Base-by-base conservation (phyloP, 2,113 vertebrate genomes). In the Alligator mississippiensis region DNA sequence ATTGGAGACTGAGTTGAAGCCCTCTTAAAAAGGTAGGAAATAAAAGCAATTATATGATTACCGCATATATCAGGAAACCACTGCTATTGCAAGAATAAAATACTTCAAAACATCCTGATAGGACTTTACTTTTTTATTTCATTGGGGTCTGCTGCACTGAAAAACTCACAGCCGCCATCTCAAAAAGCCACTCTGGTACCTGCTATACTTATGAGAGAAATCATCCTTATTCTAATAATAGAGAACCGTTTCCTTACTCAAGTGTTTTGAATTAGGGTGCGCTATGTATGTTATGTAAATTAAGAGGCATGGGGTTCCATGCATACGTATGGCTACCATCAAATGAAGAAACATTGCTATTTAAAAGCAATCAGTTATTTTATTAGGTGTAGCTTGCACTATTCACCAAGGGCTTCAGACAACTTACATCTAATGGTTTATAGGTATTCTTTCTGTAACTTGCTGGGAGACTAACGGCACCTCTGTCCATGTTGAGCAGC, bases 191-290 rank as follows among this genome's bases (percentile, higher is more conserved):
- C 14, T 24, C 60, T 82, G 91, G 76, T 93, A 88, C 87, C 77
- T 92, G 75, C 47, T 55, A 84, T 55, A 24, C 59, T 30, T 62
- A 89, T 89, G 80, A 90, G 88, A 89, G 91, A 95, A 85, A 93
- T 93, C 64, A 84, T 88, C 75, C 34, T 93, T 89, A 85, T 84
- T 85, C 82, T 57, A 70, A 47, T 57, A 89, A 84, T 79, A 84
- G 91, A 96, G 47, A 94, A 77, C 61, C 90, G 5, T 80, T 90
- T 82, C 76, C 82, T 64, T 77, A 80, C 93, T 90, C 76, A 82
- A 95, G 59, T 47, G 75, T 77, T 89, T 88, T 34, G 72, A 94
- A 93, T 93, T 96, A 94, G 76, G 82, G 77, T 81, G 70, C 59
- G 80, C 5, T 80, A 8, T 27, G 30, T 38, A 57, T 86, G 17